Percentiles rank a stretch among this genome's conserved stretches.
phyloP scores from a whole-genome alignment of 53 echinoderm and acorn worm genomes.

The Patiria pectinifera region DNA sequence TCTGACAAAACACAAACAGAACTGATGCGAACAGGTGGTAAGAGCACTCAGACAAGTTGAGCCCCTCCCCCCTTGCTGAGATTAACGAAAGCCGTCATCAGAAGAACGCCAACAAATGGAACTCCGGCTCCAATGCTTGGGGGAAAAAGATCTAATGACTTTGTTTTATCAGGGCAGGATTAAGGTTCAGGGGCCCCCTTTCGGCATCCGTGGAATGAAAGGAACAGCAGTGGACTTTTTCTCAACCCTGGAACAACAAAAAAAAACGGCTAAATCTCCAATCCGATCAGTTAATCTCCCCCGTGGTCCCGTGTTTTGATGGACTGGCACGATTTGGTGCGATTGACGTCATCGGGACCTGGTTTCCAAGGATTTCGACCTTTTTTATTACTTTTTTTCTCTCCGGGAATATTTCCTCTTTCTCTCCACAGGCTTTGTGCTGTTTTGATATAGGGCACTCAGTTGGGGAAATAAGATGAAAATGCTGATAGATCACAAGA shows the following conservation, averaged over 20 bases:
- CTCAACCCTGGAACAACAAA: slow-evolving; percentile 13
- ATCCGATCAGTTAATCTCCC: slow-evolving; percentile 26
- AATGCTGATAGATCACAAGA: no score
- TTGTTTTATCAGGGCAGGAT: slow-evolving; percentile 1
- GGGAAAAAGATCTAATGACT: neutral
- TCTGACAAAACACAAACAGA: no score
- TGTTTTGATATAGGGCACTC: no score
- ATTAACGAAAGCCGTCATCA: neutral
- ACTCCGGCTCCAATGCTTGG: neutral
- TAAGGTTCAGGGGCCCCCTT: neutral
- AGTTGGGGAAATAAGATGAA: no score
- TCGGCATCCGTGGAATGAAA: neutral
- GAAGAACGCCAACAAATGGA: neutral
- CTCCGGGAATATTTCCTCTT: neutral
- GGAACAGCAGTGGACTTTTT: neutral
- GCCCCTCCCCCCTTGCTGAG: neutral
- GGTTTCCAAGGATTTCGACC: neutral
- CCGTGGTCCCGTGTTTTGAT: slow-evolving; percentile 1
- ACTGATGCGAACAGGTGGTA: neutral
- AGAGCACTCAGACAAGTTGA: neutral
- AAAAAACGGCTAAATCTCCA: neutral
- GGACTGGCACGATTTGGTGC: slow-evolving; percentile 10
- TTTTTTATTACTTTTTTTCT: neutral
- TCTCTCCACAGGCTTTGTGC: neutral
- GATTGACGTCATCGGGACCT: slow-evolving; percentile 27